Percentiles rank a stretch among this genome's conserved stretches.
Conservation (phyloP, 2,888 invertebrate genomes). For the Napeogenes inachia region DNA sequence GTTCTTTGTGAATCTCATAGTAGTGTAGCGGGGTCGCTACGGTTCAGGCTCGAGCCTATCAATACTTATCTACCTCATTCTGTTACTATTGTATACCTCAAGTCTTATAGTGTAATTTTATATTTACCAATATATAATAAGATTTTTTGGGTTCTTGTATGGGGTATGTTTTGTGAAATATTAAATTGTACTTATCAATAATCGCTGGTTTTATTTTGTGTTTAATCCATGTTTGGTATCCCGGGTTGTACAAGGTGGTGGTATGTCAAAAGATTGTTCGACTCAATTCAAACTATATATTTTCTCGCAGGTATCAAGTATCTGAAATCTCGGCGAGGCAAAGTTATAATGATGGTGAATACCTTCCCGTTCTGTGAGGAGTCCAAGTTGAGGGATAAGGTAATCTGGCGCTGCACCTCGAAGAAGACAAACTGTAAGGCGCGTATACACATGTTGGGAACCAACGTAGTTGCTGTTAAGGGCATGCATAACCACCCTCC, state of each 20-base stretch:
- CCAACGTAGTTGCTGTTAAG: slow-evolving; percentile 70
- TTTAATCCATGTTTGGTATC: slow-evolving; percentile 2
- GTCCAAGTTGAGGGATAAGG: slow-evolving; percentile 71
- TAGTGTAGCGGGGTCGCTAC: slow-evolving; percentile 48
- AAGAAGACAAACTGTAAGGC: slow-evolving; percentile 76
- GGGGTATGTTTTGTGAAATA: slow-evolving; percentile 76
- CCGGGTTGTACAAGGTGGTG: slow-evolving; percentile 18
- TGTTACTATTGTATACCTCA: slow-evolving; percentile 60
- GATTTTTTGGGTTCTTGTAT: slow-evolving; percentile 69
- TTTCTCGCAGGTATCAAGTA: slow-evolving; percentile 71
- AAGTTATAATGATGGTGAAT: slow-evolving; percentile 76
- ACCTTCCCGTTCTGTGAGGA: slow-evolving; percentile 76
- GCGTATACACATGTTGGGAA: slow-evolving; percentile 70
- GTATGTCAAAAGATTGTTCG: slow-evolving; percentile 21
- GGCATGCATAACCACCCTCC: slow-evolving; percentile 75
- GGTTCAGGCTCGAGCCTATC: slow-evolving; percentile 41
- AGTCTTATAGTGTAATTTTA: slow-evolving; percentile 72
- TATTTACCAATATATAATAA: slow-evolving; percentile 70
- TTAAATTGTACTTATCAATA: slow-evolving; percentile 76
- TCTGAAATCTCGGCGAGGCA: slow-evolving; percentile 72
- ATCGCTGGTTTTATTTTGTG: slow-evolving; percentile 65
- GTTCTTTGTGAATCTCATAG: slow-evolving; percentile 58
- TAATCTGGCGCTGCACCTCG: slow-evolving; percentile 74
- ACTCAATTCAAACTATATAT: slow-evolving; percentile 45
- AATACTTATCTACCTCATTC: slow-evolving; percentile 63